These are phyloP conservation scores for Zeugodacus cucurbitae DNA, from an alignment of 1,140 invertebrate species.

Conservation along the genomic window DNA sequence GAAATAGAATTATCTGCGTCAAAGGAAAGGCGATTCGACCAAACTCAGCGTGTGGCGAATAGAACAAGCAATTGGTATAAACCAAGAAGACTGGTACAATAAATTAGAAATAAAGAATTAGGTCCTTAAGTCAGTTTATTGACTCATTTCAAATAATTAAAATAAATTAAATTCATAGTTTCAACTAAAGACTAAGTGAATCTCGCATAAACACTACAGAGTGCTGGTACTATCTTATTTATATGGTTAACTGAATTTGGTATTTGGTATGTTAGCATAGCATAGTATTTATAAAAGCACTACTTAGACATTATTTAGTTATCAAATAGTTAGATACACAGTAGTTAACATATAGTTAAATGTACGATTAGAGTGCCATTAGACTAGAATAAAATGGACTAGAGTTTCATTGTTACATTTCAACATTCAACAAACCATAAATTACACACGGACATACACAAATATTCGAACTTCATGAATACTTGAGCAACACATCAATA, in stretches of 20 bases:
- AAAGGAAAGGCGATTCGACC: no score
- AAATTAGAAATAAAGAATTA: no score
- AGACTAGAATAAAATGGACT: conserved; percentile 14
- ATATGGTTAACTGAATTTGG: no score
- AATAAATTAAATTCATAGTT: no score
- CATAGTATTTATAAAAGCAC: neutral
- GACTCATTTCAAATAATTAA: no score
- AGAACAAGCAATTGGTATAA: no score
- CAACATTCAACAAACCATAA: neutral
- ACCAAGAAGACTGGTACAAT: no score
- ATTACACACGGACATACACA: conserved; percentile 23
- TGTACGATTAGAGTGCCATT: neutral
- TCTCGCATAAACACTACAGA: neutral
- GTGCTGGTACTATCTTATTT: no score
- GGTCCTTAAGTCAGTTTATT: no score
- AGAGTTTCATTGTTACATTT: neutral
- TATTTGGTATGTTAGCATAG: neutral
- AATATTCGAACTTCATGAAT: conserved; percentile 10
- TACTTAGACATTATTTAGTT: conserved; percentile 2
- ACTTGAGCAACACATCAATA: conserved; percentile 36
- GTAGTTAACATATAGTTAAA: neutral
- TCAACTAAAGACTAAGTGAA: no score
- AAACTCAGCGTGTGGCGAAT: no score
- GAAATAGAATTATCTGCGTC: no score
- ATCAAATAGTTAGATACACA: neutral